A percentile compares a stretch with the other conserved stretches of the same genome.
These are phyloP conservation scores for Scolanthus callimorphus DNA, from an alignment of 92 coral and sea anemone species.

Conservation along the genomic window DNA sequence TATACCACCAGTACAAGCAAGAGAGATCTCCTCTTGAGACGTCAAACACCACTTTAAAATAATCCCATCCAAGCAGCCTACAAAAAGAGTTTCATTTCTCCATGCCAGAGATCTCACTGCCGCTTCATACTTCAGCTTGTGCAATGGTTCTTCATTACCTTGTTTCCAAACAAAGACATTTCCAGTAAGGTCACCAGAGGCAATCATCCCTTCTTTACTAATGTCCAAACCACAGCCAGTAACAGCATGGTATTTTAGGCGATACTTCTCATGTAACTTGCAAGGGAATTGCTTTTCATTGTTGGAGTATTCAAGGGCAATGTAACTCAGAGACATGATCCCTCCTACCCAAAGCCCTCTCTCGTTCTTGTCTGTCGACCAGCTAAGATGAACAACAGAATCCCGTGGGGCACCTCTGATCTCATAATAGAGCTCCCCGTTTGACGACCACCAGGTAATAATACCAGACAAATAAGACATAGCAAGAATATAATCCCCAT, in stretches of 20 bases:
- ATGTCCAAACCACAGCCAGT: constrained; percentile 85
- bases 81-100: constrained; percentile 47
- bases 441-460: constrained; percentile 78
- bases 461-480: constrained; percentile 73
- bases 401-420: constrained; percentile 66
- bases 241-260: constrained; percentile 65
- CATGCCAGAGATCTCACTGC: constrained; percentile 70
- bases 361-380: constrained; percentile 55
- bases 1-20: constrained; percentile 60
- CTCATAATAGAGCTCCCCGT: constrained; percentile 69
- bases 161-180: constrained; percentile 65
- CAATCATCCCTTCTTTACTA: constrained; percentile 25
- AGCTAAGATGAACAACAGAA: constrained; percentile 64
- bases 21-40: constrained; percentile 4
- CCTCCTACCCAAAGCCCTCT: constrained; percentile 79
- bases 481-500: constrained; percentile 51
- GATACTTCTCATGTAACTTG: constrained; percentile 27
- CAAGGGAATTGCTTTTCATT: constrained; percentile 29
- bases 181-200: constrained; percentile 85
- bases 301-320: constrained; percentile 33
- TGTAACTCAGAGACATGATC: constrained; percentile 70
- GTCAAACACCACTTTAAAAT: constrained; percentile 59
- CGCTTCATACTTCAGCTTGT: constrained; percentile 35
- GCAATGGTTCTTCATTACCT: constrained; percentile 36
- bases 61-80: constrained; percentile 70